A percentile compares a stretch with the other conserved stretches of the same genome.
phyloP scores from a whole-genome alignment of 2,113 vertebrate genomes.

The Bostrychus sinensis region DNA sequence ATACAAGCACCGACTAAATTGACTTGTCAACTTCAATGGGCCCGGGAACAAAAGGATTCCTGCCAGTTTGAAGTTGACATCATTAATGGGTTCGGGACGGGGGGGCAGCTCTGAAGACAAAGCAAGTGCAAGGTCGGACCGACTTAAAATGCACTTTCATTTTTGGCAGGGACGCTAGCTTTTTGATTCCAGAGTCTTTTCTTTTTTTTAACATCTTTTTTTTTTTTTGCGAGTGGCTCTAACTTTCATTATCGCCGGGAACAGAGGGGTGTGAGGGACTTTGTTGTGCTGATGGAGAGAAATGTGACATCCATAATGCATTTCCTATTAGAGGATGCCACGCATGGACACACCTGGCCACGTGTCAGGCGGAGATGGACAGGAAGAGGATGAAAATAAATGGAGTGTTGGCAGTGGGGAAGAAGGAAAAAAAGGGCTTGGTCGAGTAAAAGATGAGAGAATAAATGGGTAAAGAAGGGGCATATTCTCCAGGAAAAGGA shows the following conservation, averaged over 20 bases:
- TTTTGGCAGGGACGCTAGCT: slow-evolving; percentile 62
- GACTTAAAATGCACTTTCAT: slow-evolving; percentile 76
- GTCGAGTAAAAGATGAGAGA: slow-evolving; percentile 11
- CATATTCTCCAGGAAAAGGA: slow-evolving; percentile 8
- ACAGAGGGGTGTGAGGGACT: slow-evolving; percentile 64
- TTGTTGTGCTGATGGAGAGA: slow-evolving; percentile 75
- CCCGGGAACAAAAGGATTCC: slow-evolving; percentile 73
- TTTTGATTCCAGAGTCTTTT: slow-evolving; percentile 59
- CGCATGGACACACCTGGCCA: slow-evolving; percentile 71
- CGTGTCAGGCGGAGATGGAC: slow-evolving; percentile 69
- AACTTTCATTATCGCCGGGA: slow-evolving; percentile 72
- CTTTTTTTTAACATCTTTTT: slow-evolving; percentile 44
- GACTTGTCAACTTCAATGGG: slow-evolving; percentile 80
- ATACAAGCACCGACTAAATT: slow-evolving; percentile 68
- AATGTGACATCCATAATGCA: slow-evolving; percentile 80
- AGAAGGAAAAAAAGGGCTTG: not conserved
- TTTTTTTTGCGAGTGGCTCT: slow-evolving; percentile 51
- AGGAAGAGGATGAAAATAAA: slow-evolving; percentile 67
- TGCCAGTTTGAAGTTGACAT: slow-evolving; percentile 74
- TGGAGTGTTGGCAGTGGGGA: slow-evolving; percentile 33
- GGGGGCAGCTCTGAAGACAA: slow-evolving; percentile 69
- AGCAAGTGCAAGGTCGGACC: slow-evolving; percentile 63
- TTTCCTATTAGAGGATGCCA: slow-evolving; percentile 72
- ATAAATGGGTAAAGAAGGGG: slow-evolving; percentile 8
- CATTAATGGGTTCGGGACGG: slow-evolving; percentile 71